A percentile compares a stretch with the other conserved stretches of the same genome.
phyloP scores from a whole-genome alignment of 2,888 invertebrate species.

The Acronicta psi region DNA sequence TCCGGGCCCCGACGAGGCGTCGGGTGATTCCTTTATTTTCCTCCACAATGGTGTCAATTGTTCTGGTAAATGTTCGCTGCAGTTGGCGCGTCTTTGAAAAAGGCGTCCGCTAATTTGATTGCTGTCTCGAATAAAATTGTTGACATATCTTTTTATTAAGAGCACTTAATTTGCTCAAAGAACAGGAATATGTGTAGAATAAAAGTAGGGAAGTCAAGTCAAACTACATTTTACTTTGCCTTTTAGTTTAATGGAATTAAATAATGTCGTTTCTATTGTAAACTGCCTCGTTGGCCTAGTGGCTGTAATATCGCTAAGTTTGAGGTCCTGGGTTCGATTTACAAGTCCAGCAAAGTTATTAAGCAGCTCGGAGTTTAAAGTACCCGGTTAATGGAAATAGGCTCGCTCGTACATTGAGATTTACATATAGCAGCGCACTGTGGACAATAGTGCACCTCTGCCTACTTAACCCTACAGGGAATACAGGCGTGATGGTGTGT shows the following conservation, averaged over 20 bases:
- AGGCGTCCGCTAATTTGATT: conserved; percentile 41
- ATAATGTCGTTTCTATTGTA: no score
- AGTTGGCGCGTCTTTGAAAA: conserved; percentile 40
- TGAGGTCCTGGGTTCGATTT: no score
- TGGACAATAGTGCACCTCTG: no score
- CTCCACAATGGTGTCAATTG: conserved; percentile 48
- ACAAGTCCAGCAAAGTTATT: no score
- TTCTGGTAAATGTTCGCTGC: conserved; percentile 41
- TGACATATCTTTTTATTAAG: neutral
- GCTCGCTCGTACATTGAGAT: no score
- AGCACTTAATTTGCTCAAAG: neutral
- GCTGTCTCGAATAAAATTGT: conserved; percentile 11
- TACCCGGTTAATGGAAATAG: no score
- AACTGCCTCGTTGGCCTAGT: no score
- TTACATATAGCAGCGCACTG: no score
- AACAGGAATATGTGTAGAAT: conserved; percentile 1
- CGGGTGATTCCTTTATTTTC: conserved; percentile 58
- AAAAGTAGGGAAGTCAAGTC: neutral
- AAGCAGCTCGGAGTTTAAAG: no score
- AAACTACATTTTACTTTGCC: neutral
- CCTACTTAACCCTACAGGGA: no score
- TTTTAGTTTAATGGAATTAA: neutral
- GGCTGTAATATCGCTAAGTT: no score
- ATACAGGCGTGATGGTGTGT: no score
- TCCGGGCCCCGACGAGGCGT: conserved; percentile 41